Base-by-base conservation (phyloP, 2,888 invertebrate species). In the Ditula angustiorana region DNA sequence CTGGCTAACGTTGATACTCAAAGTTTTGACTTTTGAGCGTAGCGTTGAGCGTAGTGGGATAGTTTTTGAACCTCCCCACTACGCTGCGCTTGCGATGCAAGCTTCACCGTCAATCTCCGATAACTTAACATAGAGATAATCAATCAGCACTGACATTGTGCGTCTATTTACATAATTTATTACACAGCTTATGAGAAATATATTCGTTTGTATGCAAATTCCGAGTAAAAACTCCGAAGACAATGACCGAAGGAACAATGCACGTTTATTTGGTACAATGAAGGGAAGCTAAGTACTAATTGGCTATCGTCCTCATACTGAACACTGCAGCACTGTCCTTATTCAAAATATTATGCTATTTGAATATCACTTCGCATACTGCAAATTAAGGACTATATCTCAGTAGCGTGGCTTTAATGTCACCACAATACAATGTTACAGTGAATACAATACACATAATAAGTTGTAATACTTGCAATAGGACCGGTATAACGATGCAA, bases 171-270 rank as follows among this genome's bases (percentile, higher is more conserved):
- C 76, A 81, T 81, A 80, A 78, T 69, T 69, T 76, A 78, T 74
- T 74, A 73, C 72, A 71, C 69, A 66, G 71, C 68, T 60, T 69
- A 69, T 76, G 79, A 74, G 77, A 78, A 76, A 67, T 68, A 71
- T 66, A 69, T 76, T 71, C 78, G 79, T 87, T 86, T 87, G 86
- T 87, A 87, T 88, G 87, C 79, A 75, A 84, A 88, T 88, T 74
- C 71, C 68, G 75, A 76, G 79, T 77, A 83, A 81, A 80, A 83
- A 80, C 75, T 50, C 68, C 65, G 63, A 65, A 83, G 78, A 89
- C 88, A 88, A 90, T 88, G 85, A 86, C 84, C 83, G 70, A 63
- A 55, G 69, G 77, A 79, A 88, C 88, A 89, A 88, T 88, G 82
- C 68, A 66, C 63, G 66, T 71, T 72, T 74, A 74, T 74, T 74